Evolutionary conservation across 2,113 vertebrate species (phyloP), one percentile per base, ranked within the genome.

Genomic region (Daubentonia madagascariensis): DNA sequence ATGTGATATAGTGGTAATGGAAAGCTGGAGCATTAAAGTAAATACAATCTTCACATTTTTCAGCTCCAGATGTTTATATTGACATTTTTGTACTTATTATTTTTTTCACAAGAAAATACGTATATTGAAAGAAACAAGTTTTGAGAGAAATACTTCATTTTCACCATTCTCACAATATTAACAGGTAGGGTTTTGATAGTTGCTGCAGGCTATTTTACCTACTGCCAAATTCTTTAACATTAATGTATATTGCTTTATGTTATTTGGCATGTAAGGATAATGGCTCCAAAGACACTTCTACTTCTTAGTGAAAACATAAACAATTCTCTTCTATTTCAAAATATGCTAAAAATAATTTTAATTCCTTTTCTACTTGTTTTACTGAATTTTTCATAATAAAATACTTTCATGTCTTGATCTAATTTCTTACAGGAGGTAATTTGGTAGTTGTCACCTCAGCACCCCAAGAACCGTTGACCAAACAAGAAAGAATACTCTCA

Each of bases 291-390:
- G 43, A 40, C 40, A 80, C 59, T 88, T 87, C 79, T 32, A 59
- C 45, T 87, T 84, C 65, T 83, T n/a, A 63, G 72, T 35, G 0
- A 79, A 4, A 87, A 67, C 7, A 23, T 37, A 0, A 0, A 5
- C 52, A 83, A 40, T 93, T 70, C 72, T 10, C 79, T 95, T 87
- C 61, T 37, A 45, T 67, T 45, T 95, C 30, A 0, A 63, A 18
- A 92, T 80, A 16, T 37, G 16, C 80, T 72, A 23, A 45, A 9
- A 94, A 95, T 30, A 67, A 95, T 97, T 96, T 81, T 23, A 88
- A 89, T 89, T 97, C 52, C 67, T 94, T 97, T 97, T 57, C 84
- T 89, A 83, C 67, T 59, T 96, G 10, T 96, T 97, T 96, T 80
- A 59, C 59, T 32, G 68, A 70, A 67, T 75, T 96, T 94, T 96